phyloP scores from a whole-genome alignment of 2,113 vertebrate species.

The Sarotherodon lohbergeri region DNA sequence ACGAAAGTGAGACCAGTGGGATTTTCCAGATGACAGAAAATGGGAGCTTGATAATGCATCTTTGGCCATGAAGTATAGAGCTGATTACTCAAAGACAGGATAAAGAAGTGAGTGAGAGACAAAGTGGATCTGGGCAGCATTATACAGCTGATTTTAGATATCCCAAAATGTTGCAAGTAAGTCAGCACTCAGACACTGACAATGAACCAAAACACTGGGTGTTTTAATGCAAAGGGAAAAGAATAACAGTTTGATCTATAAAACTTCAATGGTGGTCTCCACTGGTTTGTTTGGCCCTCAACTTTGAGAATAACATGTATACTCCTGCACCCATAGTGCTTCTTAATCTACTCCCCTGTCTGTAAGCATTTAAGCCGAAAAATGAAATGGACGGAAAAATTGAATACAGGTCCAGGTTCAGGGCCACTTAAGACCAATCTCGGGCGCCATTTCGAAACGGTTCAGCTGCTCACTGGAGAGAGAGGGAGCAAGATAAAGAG shows the following conservation, averaged over 20 bases:
- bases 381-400: conserved; percentile 43
- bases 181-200: background rate
- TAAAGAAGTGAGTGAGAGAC: background rate
- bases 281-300: background rate
- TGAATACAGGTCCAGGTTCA: conserved; percentile 40
- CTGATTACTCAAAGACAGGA: conserved; percentile 18
- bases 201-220: background rate
- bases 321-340: background rate
- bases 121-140: background rate
- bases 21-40: conserved; percentile 53
- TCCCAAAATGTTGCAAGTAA: background rate
- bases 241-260: background rate
- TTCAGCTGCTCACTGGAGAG: conserved; percentile 3
- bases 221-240: background rate
- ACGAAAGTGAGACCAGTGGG: conserved; percentile 13
- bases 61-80: background rate
- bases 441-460: conserved; percentile 8
- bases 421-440: conserved; percentile 48
- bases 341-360: background rate
- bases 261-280: background rate
- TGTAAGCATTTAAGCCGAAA: conserved; percentile 49
- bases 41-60: conserved; percentile 12
- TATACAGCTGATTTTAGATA: background rate
- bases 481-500: background rate
- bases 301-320: background rate